Conservation (phyloP, 2,888 invertebrate genomes). For the Pseudococcus longispinus region DNA sequence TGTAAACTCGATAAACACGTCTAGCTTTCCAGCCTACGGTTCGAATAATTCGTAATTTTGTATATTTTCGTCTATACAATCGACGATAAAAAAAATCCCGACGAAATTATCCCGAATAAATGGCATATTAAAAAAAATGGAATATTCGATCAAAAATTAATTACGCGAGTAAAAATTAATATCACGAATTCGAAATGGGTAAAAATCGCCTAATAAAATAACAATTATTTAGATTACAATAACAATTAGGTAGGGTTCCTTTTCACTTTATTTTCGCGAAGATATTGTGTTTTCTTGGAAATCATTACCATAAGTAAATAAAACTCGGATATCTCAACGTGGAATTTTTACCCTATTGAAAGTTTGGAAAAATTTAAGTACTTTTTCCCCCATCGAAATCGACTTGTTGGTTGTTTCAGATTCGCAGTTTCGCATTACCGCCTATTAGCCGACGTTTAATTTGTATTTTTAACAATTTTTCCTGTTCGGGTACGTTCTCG, state of each 20-base stretch:
- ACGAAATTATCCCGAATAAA: not conserved
- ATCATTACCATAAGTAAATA: constrained; percentile 15
- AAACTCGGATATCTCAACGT: not conserved
- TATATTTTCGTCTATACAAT: not conserved
- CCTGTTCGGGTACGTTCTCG: not conserved
- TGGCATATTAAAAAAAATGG: not conserved
- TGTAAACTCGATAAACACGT: not conserved
- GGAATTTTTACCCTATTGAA: constrained; percentile 11
- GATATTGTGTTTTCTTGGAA: not conserved
- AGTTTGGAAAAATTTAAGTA: not conserved
- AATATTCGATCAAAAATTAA: not conserved
- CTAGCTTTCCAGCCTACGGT: not conserved
- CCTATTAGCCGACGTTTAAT: constrained; percentile 6
- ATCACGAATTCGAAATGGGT: not conserved
- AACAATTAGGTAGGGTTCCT: not conserved
- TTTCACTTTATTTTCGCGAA: not conserved
- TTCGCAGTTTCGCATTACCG: constrained; percentile 16
- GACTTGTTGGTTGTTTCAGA: constrained; percentile 14
- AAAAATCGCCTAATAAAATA: not conserved
- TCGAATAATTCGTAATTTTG: not conserved
- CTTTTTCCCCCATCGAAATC: not conserved
- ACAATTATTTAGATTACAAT: not conserved
- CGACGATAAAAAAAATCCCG: not conserved
- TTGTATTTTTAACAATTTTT: not conserved
- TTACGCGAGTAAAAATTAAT: not conserved